Percentiles rank a stretch among this genome's conserved stretches.
These are phyloP conservation scores for Nymphalis c-album DNA, from an alignment of 2,888 invertebrate species.

Conservation along the genomic window DNA sequence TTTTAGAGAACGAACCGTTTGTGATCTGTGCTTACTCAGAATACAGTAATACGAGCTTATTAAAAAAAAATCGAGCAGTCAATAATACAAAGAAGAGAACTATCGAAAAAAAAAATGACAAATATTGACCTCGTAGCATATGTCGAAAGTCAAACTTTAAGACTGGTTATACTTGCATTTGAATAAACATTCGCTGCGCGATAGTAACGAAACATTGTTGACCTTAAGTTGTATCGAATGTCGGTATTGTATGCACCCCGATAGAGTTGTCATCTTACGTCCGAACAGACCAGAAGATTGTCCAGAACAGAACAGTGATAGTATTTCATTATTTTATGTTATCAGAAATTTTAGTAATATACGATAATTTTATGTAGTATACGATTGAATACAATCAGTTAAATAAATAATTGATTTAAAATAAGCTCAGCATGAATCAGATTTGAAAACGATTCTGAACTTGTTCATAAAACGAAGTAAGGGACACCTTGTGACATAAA, in stretches of 20 bases:
- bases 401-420: background rate
- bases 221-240: slow-evolving; percentile 72
- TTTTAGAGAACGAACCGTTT: slow-evolving; percentile 17
- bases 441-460: slow-evolving; percentile 49
- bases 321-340: too few species aligned
- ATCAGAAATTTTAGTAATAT: too few species aligned
- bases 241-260: slow-evolving; percentile 57
- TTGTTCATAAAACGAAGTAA: slow-evolving; percentile 43
- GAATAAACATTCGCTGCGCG: slow-evolving; percentile 75
- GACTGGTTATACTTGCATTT: slow-evolving; percentile 75
- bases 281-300: background rate
- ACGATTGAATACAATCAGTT: background rate
- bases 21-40: background rate
- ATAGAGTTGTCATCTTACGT: slow-evolving; percentile 67
- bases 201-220: slow-evolving; percentile 73
- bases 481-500: slow-evolving; percentile 49
- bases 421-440: slow-evolving; percentile 54
- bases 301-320: slow-evolving; percentile 1
- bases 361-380: background rate
- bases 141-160: slow-evolving; percentile 75
- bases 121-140: slow-evolving; percentile 80
- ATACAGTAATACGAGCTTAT: slow-evolving; percentile 18
- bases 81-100: slow-evolving; percentile 59
- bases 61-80: slow-evolving; percentile 21
- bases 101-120: slow-evolving; percentile 63